Evolutionary conservation across 2,797 vertebrate species (phyloP), one percentile per base, ranked within the genome.

Genomic region (Hemitrygon akajei): DNA sequence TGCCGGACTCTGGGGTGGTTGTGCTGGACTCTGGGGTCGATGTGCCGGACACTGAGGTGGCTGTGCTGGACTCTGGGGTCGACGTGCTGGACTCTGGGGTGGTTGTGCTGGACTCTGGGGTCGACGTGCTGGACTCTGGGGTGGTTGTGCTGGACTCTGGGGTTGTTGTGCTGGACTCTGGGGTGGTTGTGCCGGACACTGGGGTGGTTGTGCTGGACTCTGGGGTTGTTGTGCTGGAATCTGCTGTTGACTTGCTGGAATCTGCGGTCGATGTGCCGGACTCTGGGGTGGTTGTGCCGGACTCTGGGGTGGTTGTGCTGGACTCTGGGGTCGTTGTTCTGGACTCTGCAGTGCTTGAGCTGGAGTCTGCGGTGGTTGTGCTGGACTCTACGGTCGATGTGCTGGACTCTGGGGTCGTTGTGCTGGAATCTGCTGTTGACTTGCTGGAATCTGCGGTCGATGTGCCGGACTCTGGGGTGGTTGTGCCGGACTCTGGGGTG

Each of bases 381-480:
- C 10, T 34, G 40, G 40, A 47, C 40, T 47, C 40, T 47, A 40
- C 1, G 34, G 77, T 77, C 0, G 76, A 9, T 12, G 30, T 3
- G 76, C 76, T 77, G 76, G 30, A 30, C 12, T 34, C 76, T 34
- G 30, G 11, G 27, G 30, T 34, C 11, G 7, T 3, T n/a, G 76
- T 10, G 11, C 2, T 10, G 30, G 1, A 11, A n/a, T 1, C 3
- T n/a, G 40, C 1, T 3, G 40, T 47, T 1, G 3, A 1, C 47
- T 9, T n/a, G 66, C 20, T 77, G 76, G 4, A n/a, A 12, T 77
- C 76, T 34, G 27, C 0, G 3, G 76, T 73, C 1, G 16, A 0
- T 73, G 14, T 5, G 2, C 40, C 47, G n/a, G n/a, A n/a, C n/a
- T n/a, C n/a, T n/a, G n/a, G n/a, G n/a, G n/a, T n/a, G n/a, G n/a